phyloP scores from a whole-genome alignment of 2,888 invertebrate species.

The Lycia hirtaria region DNA sequence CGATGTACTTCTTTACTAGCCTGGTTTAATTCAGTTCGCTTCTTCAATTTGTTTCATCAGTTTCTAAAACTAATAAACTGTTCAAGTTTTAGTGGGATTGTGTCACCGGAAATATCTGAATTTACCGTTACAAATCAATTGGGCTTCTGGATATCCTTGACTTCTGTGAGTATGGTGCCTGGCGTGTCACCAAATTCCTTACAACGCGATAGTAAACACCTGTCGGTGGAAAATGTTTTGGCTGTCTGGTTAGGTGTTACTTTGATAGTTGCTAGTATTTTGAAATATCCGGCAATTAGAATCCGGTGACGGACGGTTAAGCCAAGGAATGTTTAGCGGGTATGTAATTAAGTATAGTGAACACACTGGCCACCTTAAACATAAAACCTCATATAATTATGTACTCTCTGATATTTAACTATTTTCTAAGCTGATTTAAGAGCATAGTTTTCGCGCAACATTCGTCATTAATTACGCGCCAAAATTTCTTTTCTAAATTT shows the following conservation, averaged over 20 bases:
- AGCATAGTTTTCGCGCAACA: no score
- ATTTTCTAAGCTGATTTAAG: no score
- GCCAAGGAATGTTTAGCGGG: no score
- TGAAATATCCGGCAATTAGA: neutral
- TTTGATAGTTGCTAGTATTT: neutral
- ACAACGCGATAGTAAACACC: slow-evolving; percentile 7
- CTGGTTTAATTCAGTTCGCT: slow-evolving; percentile 28
- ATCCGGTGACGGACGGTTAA: no score
- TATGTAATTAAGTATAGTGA: no score
- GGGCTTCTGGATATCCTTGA: slow-evolving; percentile 29
- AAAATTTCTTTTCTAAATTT: no score
- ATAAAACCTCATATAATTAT: no score
- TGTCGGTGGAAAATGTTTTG: neutral
- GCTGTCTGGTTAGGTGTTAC: slow-evolving; percentile 3
- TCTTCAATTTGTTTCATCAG: slow-evolving; percentile 26
- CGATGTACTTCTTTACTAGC: slow-evolving; percentile 8
- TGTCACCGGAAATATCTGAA: slow-evolving; percentile 27
- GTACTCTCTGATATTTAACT: no score
- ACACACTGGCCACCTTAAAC: no score
- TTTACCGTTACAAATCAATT: slow-evolving; percentile 28
- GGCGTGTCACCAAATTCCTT: slow-evolving; percentile 19
- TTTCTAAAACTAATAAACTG: slow-evolving; percentile 35
- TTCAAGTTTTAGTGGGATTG: slow-evolving; percentile 25
- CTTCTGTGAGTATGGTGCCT: slow-evolving; percentile 24
- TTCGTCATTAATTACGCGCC: no score